Evolutionary conservation across 1,140 invertebrate genomes (phyloP).

Genomic region (Brachionus asplanchnoidis): DNA sequence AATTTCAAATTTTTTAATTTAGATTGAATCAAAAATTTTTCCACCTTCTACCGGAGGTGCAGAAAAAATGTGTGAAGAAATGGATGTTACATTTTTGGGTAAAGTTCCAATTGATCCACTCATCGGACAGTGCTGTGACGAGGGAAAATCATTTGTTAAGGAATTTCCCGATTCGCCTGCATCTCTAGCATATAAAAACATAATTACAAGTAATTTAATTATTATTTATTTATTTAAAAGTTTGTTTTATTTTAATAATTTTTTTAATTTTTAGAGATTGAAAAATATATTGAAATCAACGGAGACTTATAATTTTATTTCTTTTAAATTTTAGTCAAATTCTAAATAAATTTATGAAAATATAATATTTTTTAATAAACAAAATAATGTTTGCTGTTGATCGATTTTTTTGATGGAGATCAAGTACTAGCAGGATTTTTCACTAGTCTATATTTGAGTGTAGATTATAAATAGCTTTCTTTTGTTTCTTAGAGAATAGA

Average conservation of each 20-base stretch:
- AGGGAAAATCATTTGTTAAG: constrained; percentile 67
- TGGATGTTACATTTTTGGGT: constrained; percentile 55
- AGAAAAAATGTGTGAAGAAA: constrained; percentile 49
- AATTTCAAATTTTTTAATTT: constrained; percentile 64
- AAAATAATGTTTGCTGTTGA: not conserved
- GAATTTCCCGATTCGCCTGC: constrained; percentile 68
- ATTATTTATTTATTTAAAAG: not conserved
- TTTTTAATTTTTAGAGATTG: not conserved
- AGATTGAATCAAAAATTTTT: constrained; percentile 66
- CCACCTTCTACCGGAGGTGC: constrained; percentile 64
- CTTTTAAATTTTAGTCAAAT: not conserved
- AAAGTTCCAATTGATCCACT: constrained; percentile 58
- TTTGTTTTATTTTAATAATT: not conserved
- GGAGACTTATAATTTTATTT: not conserved
- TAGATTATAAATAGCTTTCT: no score
- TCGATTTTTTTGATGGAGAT: no score
- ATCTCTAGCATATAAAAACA: constrained; percentile 47
- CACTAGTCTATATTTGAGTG: no score
- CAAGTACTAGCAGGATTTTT: no score
- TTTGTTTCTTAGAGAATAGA: no score
- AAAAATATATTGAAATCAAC: not conserved
- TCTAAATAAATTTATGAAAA: not conserved
- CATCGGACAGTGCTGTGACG: constrained; percentile 63
- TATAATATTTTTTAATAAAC: not conserved
- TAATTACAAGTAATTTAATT: constrained; percentile 21